Evolutionary conservation across 2,113 vertebrate genomes (phyloP), one percentile per base, ranked within the genome.

Genomic region (Chascanopsetta lugubris): DNA sequence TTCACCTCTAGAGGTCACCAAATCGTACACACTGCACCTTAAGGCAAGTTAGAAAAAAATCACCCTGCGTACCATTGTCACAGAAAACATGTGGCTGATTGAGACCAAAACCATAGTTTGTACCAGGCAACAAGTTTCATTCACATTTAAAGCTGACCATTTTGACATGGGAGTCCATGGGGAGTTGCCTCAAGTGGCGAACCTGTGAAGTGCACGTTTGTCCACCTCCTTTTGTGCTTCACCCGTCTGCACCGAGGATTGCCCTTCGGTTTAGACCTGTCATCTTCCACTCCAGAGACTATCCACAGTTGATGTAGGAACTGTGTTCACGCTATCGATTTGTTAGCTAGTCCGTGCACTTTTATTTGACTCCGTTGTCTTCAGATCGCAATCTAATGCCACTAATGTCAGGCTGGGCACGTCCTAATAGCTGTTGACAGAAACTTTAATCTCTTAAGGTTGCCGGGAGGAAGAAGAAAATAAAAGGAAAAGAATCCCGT

Each of bases 361-460:
- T 45, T 10, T 48, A 40, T 36, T 24, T 48, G 21, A 21, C 27
- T 12, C 22, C 53, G 12, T 38, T 70, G 57, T 69, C 61, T 64
- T 57, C 6, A 17, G 27, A 67, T 57, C 60, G 29, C 29, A 20
- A 26, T 4, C 47, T 38, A 68, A 51, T 30, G 13, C 45, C 38
- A 20, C 8, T 27, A 24, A 27, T 29, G 21, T 40, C 32, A 7
- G n/a, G 22, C 26, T 15, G 24, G n/a, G n/a, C 60, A 62, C 61
- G 24, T 79, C 29, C 38, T 15, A n/a, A 25, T 29, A 20, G 20
- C n/a, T 63, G 21, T 15, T 63, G 72, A 77, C 61, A 72, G 61
- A 59, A 76, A 77, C 64, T 46, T 62, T 32, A 51, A 67, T 62
- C 56, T 69, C 62, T 59, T 53, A 77, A 58, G 57, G 65, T 66